These are phyloP conservation scores for Zosterops japonicus DNA, from an alignment of 2,113 vertebrate genomes.

Conservation along the genomic window DNA sequence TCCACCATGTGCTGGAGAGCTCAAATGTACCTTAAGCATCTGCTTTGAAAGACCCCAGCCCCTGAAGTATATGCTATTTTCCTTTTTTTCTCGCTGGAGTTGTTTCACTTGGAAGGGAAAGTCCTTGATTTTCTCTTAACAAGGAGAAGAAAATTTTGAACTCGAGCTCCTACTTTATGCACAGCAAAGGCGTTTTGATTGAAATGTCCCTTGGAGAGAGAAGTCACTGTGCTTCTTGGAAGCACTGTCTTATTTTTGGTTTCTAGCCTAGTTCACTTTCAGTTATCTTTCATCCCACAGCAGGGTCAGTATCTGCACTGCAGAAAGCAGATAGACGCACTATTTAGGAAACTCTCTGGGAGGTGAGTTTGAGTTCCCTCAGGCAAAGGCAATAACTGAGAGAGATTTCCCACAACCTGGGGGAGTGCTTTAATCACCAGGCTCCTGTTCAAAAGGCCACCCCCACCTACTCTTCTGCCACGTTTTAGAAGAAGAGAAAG, in stretches of 20 bases:
- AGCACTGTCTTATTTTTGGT: not conserved
- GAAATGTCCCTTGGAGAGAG: not conserved
- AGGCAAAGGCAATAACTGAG: slow-evolving; percentile 21
- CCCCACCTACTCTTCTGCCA: slow-evolving; percentile 34
- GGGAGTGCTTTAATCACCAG: slow-evolving; percentile 56
- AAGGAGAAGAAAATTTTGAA: not conserved
- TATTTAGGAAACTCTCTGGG: slow-evolving; percentile 51
- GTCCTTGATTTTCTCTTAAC: not conserved
- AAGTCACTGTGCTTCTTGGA: not conserved
- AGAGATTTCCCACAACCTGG: slow-evolving; percentile 40
- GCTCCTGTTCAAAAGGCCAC: slow-evolving; percentile 53
- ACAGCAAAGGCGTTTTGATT: not conserved
- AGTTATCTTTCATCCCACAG: not conserved
- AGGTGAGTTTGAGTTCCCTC: slow-evolving; percentile 52
- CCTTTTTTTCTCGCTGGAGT: not conserved
- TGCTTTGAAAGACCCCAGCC: not conserved
- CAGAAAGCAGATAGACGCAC: not conserved
- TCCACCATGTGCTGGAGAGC: not conserved
- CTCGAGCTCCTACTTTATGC: accelerated
- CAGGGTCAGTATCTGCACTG: not conserved
- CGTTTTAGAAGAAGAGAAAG: not conserved
- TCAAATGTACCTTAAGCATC: not conserved
- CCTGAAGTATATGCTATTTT: not conserved
- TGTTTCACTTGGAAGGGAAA: not conserved
- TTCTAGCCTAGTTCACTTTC: not conserved